Conservation (phyloP, 2,888 invertebrate species). For the Sarcophaga subvicina region DNA sequence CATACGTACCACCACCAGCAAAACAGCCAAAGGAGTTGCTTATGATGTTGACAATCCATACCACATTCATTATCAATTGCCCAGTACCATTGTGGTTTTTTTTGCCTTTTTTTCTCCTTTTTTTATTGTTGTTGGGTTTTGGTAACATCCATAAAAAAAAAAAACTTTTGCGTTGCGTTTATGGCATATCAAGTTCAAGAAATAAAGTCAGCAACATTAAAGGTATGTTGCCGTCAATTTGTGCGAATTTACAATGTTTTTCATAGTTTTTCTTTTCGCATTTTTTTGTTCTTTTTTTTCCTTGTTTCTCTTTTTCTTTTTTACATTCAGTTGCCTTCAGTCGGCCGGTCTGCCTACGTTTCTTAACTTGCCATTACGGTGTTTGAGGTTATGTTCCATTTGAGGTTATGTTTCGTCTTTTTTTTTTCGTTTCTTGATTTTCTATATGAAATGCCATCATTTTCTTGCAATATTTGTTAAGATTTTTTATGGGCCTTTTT, state of each 20-base stretch:
- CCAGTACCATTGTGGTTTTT: conserved; percentile 32
- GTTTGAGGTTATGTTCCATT: too few relatives aligned
- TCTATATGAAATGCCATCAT: conserved; percentile 32
- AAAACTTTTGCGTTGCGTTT: conserved; percentile 62
- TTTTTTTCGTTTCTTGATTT: conserved; percentile 10
- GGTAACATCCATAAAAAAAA: conserved; percentile 54
- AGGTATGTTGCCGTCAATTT: conserved; percentile 68
- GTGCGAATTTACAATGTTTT: conserved; percentile 67
- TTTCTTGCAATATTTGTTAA: conserved; percentile 54
- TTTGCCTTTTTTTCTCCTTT: not conserved
- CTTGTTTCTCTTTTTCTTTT: not conserved
- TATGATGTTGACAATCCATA: conserved; percentile 62
- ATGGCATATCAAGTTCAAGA: conserved; percentile 68
- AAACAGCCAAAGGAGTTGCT: conserved; percentile 37
- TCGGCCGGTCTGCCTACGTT: conserved; percentile 27
- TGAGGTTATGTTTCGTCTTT: not conserved
- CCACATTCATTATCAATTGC: conserved; percentile 66
- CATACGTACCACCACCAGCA: not conserved
- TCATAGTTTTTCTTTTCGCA: conserved; percentile 32
- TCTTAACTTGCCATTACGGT: not conserved
- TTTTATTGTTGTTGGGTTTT: conserved; percentile 39
- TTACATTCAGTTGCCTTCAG: not conserved
- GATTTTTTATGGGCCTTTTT: conserved; percentile 42
- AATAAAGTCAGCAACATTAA: conserved; percentile 65
- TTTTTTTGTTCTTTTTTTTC: not conserved